Percentiles rank a stretch among this genome's conserved stretches.
Conservation (phyloP, 2,113 vertebrate species). For the Calidris pygmaea region DNA sequence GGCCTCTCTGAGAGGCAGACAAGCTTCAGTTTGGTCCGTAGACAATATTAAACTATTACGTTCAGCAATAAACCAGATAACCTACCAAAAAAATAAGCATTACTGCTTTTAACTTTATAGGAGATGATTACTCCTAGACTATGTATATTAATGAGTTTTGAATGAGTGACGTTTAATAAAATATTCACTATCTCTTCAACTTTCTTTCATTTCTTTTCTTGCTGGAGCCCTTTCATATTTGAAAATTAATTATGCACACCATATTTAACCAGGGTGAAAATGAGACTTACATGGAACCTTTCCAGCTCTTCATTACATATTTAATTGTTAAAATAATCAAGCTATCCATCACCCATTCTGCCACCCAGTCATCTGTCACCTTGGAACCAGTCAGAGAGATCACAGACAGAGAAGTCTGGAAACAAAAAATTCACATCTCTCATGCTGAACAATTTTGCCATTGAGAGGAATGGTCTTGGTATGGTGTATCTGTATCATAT, state of each 20-base stretch:
- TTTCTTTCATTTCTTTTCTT: conserved; percentile 67
- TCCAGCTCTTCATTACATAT: conserved; percentile 73
- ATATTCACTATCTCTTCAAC: conserved; percentile 68
- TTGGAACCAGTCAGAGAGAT: conserved; percentile 29
- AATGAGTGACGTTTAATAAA: conserved; percentile 72
- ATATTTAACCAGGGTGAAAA: conserved; percentile 72
- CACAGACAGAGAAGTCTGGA: neutral
- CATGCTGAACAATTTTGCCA: neutral
- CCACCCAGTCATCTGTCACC: conserved; percentile 63
- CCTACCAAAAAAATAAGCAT: conserved; percentile 32
- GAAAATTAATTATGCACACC: conserved; percentile 75
- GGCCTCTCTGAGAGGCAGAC: neutral
- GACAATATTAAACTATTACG: neutral
- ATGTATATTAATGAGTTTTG: conserved; percentile 69
- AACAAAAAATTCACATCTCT: neutral
- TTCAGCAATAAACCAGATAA: neutral
- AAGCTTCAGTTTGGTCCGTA: neutral
- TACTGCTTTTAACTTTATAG: conserved; percentile 11
- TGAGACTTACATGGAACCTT: conserved; percentile 70
- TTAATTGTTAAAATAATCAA: conserved; percentile 77
- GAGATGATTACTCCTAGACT: conserved; percentile 42
- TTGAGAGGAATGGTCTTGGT: neutral
- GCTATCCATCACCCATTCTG: conserved; percentile 60
- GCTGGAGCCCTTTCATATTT: conserved; percentile 58
- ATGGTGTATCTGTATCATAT: rapidly evolving